Evolutionary conservation across 2,113 vertebrate species (phyloP).

Genomic region (Seriola dumerili): DNA sequence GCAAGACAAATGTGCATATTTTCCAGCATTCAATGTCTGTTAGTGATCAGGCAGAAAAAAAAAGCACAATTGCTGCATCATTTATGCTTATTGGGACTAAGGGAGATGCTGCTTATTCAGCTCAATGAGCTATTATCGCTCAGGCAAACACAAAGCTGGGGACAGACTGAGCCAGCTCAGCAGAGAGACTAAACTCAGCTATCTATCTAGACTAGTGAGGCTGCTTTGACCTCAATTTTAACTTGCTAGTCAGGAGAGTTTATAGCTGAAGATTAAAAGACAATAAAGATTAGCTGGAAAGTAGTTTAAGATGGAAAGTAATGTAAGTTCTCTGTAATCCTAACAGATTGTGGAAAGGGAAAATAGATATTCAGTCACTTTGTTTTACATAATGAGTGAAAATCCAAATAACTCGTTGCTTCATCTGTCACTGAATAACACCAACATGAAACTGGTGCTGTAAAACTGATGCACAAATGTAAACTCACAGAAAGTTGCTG

Average conservation of each 20-base stretch:
- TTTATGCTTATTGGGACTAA: background rate
- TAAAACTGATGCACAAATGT: no score
- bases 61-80: slow-evolving; percentile 4
- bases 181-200: slow-evolving; percentile 18
- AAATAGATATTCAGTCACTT: no score
- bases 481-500: no score
- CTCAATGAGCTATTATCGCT: slow-evolving; percentile 16
- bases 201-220: background rate
- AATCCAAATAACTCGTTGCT: no score
- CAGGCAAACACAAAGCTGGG: slow-evolving; percentile 6
- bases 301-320: no score
- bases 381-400: no score
- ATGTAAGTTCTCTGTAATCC: no score
- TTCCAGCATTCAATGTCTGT: background rate
- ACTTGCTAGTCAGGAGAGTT: slow-evolving; percentile 11
- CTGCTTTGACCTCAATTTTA: slow-evolving; percentile 21
- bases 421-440: no score
- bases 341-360: no score
- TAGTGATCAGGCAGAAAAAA: background rate
- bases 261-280: no score
- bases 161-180: slow-evolving; percentile 9
- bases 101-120: slow-evolving; percentile 19
- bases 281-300: no score
- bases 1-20: background rate
- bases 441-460: no score